Evolutionary conservation across 2,888 invertebrate genomes (phyloP), one percentile per base, ranked within the genome.

Genomic region (Serrognathus titanus): DNA sequence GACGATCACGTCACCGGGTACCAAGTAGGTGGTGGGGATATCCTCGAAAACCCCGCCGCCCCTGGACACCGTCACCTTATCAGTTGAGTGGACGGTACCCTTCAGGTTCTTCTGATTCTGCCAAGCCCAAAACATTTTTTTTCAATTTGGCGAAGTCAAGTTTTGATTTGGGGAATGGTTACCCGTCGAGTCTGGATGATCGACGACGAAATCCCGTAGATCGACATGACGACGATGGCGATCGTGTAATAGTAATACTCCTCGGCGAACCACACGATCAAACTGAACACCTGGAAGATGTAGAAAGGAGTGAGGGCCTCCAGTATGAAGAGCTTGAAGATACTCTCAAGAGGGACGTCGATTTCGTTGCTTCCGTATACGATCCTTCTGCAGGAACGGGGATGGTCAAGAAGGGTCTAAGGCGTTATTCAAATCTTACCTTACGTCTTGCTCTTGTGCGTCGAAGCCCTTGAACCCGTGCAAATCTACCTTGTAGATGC

Each of bases 261-360:
- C 72, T 97, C 96, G 0, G 87, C 82, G 49, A 92, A 83, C 97
- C 97, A 97, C 48, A 97, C 84, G 9, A 85, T 82, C 60, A 93
- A 88, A 40, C 94, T 94, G 79, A 94, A 94, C 61, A 95, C 75
- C 85, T 97, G 96, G 81, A 97, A 97, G 71, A 96, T 88, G 80
- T 96, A 97, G 80, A 96, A 97, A 4, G 97, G 96, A 73, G 95
- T 94, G 67, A 96, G 84, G n/a, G 90, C 88, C 76, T 94, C 94
- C 61, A 92, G 78, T 11, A 90, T 82, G 1, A 94, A 79, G 3
- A 94, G 80, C 0, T 86, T 87, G 60, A 86, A 72, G 48, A 92
- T 80, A 51, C 87, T 84, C 71, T 89, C 86, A 10, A 92, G 85
- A 1, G 92, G 91, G 37, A 95, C 88, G 57, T 85, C 83, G 66